Base-by-base conservation (phyloP, 2,888 invertebrate species). In the Germaria angustata region DNA sequence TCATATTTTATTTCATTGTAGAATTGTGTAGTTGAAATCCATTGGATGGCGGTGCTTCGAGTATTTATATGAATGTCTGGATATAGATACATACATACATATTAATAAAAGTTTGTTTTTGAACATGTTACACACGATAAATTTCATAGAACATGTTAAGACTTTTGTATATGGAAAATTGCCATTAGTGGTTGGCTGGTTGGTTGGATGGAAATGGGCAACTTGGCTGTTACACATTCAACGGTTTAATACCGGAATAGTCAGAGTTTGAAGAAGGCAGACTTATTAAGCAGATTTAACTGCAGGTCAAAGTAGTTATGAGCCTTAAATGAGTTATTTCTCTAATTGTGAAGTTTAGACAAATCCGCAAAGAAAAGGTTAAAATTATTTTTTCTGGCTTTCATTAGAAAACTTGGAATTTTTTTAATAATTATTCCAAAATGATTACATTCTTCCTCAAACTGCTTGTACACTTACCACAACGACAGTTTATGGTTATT, bases 91-190 rank as follows among this genome's bases (percentile, higher is more conserved):
- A n/a, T 39, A 11, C 13, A n/a, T 13, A 4, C 1, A 4, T 2
- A 39, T n/a, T 2, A 11, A n/a, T 28, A 28, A 28, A 28, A 5
- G 28, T 28, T 71, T 39, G 34, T 46, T 55, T 61, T 28, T 49
- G 13, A 71, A 79, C 78, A 79, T 82, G 81, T 82, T 78, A 82
- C 81, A 82, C 78, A 79, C 78, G 73, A 82, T 82, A 82, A 82
- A 82, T 73, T 82, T 79, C 59, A 69, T 71, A 75, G 75, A 81
- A 82, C 78, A 82, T 75, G 73, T 78, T 81, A 55, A 73, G 78
- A 59, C 73, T 59, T 71, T 82, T 81, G 78, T 81, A 73, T 73
- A 81, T 78, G 73, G 78, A 57, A 75, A 78, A 65, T 65, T 68
- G 73, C 69, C 73, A 82, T 82, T 78, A 69, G 55, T 78, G 73